Conservation (phyloP, 2,888 invertebrate genomes). For the Anodontia alba region DNA sequence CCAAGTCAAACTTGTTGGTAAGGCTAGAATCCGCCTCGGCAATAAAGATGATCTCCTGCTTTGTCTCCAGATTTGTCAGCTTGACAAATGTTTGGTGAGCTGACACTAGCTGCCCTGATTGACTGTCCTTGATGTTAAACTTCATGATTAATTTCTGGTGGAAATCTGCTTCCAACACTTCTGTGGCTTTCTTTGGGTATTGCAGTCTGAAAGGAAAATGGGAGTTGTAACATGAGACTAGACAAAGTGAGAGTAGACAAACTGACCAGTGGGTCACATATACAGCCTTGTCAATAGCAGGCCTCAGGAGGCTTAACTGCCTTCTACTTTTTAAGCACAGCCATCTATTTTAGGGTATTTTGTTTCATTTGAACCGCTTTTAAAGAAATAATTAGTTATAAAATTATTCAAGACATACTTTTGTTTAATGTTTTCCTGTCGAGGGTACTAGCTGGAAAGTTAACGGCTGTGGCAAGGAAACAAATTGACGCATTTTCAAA, state of each 20-base stretch:
- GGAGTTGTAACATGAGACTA: background rate
- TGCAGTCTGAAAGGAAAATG: conserved; percentile 87
- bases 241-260: background rate
- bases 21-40: conserved; percentile 91
- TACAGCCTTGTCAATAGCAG: too few relatives aligned
- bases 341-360: too few relatives aligned
- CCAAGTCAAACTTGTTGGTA: conserved; percentile 95
- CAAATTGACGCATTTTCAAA: too few relatives aligned
- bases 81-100: conserved; percentile 86
- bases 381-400: too few relatives aligned
- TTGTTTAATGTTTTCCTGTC: too few relatives aligned
- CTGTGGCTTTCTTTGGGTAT: conserved; percentile 90
- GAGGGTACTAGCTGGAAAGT: too few relatives aligned
- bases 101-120: conserved; percentile 88
- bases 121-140: conserved; percentile 91
- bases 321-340: too few relatives aligned
- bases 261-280: background rate
- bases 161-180: conserved; percentile 92
- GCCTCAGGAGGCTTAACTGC: too few relatives aligned
- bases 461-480: too few relatives aligned
- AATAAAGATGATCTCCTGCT: conserved; percentile 96
- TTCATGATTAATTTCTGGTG: conserved; percentile 95
- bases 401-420: too few relatives aligned
- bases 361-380: too few relatives aligned
- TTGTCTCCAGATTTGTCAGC: conserved; percentile 86